Percentiles rank a stretch among this genome's conserved stretches.
Conservation (phyloP, 2,113 vertebrate genomes). For the Diglossa brunneiventris region DNA sequence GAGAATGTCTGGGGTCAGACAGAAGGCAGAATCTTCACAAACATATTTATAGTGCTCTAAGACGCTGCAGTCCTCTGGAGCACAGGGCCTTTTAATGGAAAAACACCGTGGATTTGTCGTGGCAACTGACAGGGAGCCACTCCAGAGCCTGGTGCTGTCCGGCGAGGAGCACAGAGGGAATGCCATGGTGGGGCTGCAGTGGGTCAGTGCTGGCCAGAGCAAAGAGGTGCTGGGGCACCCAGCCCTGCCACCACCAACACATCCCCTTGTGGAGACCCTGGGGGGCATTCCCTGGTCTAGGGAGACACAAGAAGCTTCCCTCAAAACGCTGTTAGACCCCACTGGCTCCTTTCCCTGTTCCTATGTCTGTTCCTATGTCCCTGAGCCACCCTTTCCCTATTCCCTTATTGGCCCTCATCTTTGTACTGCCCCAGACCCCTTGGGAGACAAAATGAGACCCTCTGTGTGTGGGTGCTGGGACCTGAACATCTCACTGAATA, state of each 20-base stretch:
- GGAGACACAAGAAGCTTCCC: no score
- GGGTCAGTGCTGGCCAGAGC: background rate
- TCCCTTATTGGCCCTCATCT: no score
- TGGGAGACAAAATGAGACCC: no score
- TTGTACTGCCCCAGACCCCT: no score
- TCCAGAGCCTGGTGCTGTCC: background rate
- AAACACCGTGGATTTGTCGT: background rate
- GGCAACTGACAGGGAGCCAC: background rate
- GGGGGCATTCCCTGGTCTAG: no score
- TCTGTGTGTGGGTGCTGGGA: no score
- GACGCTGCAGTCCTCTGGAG: background rate
- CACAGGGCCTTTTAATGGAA: background rate
- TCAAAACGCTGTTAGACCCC: no score
- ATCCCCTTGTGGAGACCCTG: background rate
- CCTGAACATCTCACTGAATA: no score
- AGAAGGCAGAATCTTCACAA: background rate
- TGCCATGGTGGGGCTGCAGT: accelerated
- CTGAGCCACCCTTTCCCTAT: no score
- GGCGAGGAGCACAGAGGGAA: accelerated
- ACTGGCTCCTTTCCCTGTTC: no score
- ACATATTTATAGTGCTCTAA: slow-evolving; percentile 4
- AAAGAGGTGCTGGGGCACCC: background rate
- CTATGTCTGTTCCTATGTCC: no score
- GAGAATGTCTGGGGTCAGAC: background rate
- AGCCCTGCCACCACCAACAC: background rate